Base-by-base conservation (phyloP, 2,113 vertebrate genomes). In the Caranx melampygus region DNA sequence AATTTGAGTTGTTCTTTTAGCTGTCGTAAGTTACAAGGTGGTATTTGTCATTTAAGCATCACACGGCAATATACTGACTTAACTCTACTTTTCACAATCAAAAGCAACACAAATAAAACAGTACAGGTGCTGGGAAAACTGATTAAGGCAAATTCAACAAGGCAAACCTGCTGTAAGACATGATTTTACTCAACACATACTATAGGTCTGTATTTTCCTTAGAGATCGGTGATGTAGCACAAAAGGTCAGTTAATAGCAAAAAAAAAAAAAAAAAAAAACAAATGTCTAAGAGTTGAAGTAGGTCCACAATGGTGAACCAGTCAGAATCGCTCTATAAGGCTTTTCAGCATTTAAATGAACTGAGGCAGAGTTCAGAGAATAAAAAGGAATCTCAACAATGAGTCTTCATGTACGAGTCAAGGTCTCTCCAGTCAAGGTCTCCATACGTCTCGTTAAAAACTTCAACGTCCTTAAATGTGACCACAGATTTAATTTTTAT, bases 271-370 rank as follows among this genome's bases (percentile, higher is more conserved):
- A n/a, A n/a, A n/a, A n/a, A n/a, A 12, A 12, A 7, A 51, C 47
- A 18, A 51, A 52, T 52, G 31, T 49, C 11, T 37, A 34, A 34
- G 26, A 26, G 26, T 26, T 26, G 26, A 26, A 26, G 26, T 26
- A 26, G 26, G 26, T 26, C 26, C 26, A 60, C n/a, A 49, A 11
- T 31, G 71, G 1, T 1, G 33, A 49, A 16, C 35, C 37, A 3
- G 14, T 67, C 45, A 69, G 58, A 63, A 44, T 37, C 6, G 31
- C 15, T 7, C 31, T 58, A 20, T 35, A 20, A 68, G 62, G 59
- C 26, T 16, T 65, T 58, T 72, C 42, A 42, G 55, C 64, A 67
- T 85, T 84, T 54, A 86, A 77, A 63, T 37, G 21, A 86, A 64
- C 4, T 10, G 57, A 82, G 42, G 16, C 6, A 0, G 54, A 81